Evolutionary conservation across 1,140 invertebrate genomes (phyloP), one percentile per base, ranked within the genome.

Genomic region (Condylostylus longicornis): DNA sequence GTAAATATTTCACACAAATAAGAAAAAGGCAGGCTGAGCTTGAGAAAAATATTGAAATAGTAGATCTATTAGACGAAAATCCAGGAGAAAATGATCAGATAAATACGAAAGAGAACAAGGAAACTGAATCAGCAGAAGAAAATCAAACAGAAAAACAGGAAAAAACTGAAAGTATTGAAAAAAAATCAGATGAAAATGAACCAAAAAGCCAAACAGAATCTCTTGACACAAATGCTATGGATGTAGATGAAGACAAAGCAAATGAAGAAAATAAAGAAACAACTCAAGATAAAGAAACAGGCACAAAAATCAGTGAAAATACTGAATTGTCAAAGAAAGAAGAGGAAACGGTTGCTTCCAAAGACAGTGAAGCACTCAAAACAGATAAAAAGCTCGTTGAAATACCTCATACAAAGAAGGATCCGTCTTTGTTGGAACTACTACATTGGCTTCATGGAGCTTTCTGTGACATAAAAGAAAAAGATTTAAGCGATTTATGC

Each of bases 371-470:
- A 12, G 18, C 12, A 6, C 7, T 25, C 9, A 18, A 30, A 21
- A 37, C 39, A 22, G 15, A 35, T 7, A 34, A 42, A 35, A 21
- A 30, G 33, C 14, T 23, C 5, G 35, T 44, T n/a, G 41, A 43
- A 35, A 29, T 42, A 23, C 48, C 53, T 27, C 30, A 38, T 14
- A 12, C 30, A n/a, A 35, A 5, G n/a, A 23, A 35, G 12, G 54
- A 58, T 15, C 53, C 56, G 5, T 50, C 54, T 0, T 32, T 58
- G 33, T 46, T 49, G 18, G 53, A 58, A 32, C 20, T 74, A 14
- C 50, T 74, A 12, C 50, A 52, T 19, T 77, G 72, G 69, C 47
- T 82, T 32, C 53, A 58, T 31, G 52, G 54, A 45, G 46, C 54
- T 3, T 54, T 52, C 0, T 15, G 33, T 14, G 54, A 57, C 27